phyloP scores from a whole-genome alignment of 1,140 invertebrate genomes.

The Triops longicaudatus region DNA sequence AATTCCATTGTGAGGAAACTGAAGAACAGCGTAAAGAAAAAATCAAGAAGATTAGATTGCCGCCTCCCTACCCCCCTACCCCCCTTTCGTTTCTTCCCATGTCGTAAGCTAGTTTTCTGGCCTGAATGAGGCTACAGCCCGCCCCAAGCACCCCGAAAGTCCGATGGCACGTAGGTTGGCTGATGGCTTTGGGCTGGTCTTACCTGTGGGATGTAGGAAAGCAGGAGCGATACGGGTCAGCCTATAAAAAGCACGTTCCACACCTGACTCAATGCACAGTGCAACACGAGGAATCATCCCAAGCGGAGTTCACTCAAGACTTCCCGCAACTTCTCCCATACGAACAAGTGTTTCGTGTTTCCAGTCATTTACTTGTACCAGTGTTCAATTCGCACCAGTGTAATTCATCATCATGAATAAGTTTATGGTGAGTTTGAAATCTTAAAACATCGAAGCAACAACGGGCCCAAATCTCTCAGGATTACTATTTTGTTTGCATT shows the following conservation, averaged over 20 bases:
- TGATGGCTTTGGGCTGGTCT: not conserved
- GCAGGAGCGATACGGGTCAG: constrained; percentile 1
- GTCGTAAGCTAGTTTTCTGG: constrained; percentile 11
- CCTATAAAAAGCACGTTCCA: constrained; percentile 11
- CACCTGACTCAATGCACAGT: constrained; percentile 11
- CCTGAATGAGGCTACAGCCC: constrained; percentile 13
- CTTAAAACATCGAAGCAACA: not conserved
- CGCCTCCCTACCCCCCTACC: not conserved
- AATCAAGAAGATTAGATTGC: not conserved
- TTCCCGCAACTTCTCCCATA: not conserved
- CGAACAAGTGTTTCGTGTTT: not conserved
- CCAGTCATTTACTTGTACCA: constrained; percentile 2
- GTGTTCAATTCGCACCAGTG: constrained; percentile 5
- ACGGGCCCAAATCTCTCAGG: not conserved
- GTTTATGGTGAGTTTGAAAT: constrained; percentile 1
- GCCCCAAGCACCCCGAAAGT: not conserved
- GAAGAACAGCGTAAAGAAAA: not conserved
- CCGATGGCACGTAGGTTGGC: constrained; percentile 4
- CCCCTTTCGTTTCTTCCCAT: not conserved
- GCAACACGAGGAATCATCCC: not conserved
- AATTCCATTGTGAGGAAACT: not conserved
- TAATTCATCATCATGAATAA: constrained; percentile 4
- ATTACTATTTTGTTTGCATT: not conserved
- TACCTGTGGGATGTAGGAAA: constrained; percentile 5
- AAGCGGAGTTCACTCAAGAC: constrained; percentile 7